phyloP scores from a whole-genome alignment of 2,113 vertebrate species.

The Todiramphus saurophagus region DNA sequence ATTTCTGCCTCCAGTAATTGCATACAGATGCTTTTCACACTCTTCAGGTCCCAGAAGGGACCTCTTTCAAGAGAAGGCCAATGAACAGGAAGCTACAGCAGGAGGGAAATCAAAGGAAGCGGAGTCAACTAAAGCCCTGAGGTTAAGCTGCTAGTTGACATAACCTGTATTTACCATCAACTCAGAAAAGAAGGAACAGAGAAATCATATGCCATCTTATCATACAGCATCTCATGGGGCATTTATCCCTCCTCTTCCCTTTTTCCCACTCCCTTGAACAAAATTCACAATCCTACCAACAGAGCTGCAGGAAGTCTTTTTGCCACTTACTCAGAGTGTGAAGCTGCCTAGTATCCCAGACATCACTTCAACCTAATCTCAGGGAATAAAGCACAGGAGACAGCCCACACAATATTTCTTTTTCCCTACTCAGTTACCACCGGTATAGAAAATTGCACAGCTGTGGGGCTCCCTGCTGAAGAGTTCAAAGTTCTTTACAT shows the following conservation, averaged over 20 bases:
- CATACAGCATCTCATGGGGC: not conserved
- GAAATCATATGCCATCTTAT: not conserved
- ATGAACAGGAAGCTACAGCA: not conserved
- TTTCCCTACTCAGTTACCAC: not conserved
- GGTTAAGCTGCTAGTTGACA: not conserved
- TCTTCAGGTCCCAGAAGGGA: not conserved
- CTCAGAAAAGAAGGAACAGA: not conserved
- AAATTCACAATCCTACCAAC: not conserved
- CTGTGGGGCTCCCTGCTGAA: not conserved
- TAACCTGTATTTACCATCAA: not conserved
- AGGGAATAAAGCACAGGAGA: not conserved
- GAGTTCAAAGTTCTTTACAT: not conserved
- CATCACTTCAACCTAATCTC: not conserved
- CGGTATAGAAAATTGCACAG: not conserved
- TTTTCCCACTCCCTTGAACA: not conserved
- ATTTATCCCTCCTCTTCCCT: not conserved
- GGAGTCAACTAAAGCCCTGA: not conserved
- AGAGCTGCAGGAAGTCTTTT: not conserved
- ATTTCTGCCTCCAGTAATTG: not conserved
- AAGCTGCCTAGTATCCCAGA: not conserved
- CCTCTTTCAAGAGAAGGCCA: not conserved
- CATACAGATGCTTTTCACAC: not conserved
- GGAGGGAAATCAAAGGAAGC: not conserved
- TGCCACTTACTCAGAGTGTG: not conserved
- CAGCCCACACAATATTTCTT: not conserved